Base-by-base conservation (phyloP, 2,113 vertebrate species). In the Tylochromis polylepis region DNA sequence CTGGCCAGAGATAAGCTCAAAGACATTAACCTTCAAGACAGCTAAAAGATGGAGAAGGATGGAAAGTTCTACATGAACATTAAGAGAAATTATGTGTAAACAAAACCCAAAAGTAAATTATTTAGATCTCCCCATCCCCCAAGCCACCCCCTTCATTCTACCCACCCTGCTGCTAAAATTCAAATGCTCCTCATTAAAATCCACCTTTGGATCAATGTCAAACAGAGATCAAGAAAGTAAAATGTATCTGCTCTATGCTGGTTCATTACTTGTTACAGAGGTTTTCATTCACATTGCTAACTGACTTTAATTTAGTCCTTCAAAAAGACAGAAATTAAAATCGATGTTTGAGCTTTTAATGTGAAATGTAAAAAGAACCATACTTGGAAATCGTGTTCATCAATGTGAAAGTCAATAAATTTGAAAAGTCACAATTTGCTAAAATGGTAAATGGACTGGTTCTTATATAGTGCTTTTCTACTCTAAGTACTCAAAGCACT, bases 101-200 rank as follows among this genome's bases (percentile, higher is more conserved):
- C 29, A 22, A 43, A 75, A 29, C 29, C 3, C 59, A n/a, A n/a
- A n/a, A n/a, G n/a, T n/a, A n/a, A n/a, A n/a, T n/a, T n/a, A n/a
- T n/a, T n/a, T n/a, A n/a, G 36, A 11, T 34, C 27, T 43, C 75
- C 27, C 34, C 59, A 20, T 81, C 36, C 36, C 89, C 62, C 20
- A 59, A 27, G 15, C 67, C 18, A 11, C 22, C 51, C 12, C 36
- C 49, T 36, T 86, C 22, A 49, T 58, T 81, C 82, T 51, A 70
- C 86, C 87, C 77, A 5, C 58, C 87, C 75, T 34, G 59, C 91
- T 89, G 89, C 67, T 53, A 81, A 75, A 84, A 87, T 70, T 87
- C 82, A 87, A 88, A 62, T 77, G 31, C 89, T 75, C 83, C 81
- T 85, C 80, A 79, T 88, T 89, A 85, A 83, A 86, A 84, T 82